Conservation (phyloP, 2,797 vertebrate genomes). For the Lithobates pipiens region DNA sequence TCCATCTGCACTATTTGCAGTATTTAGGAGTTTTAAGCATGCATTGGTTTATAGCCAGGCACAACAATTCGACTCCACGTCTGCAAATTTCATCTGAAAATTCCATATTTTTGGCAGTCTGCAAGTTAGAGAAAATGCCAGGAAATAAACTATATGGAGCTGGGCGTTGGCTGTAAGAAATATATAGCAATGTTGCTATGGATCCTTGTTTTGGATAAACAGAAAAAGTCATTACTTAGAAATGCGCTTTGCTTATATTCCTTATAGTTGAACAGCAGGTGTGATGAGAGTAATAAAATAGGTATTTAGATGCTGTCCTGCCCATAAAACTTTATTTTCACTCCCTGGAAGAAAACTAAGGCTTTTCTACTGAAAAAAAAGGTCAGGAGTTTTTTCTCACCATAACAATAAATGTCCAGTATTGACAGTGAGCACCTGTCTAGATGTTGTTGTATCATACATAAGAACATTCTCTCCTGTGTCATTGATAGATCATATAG, state of each 20-base stretch:
- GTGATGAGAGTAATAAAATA: conserved; percentile 1
- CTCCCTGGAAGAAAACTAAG: too few species aligned
- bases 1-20: too few species aligned
- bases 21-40: neutral
- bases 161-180: conserved; percentile 43
- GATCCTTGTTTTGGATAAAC: conserved; percentile 42
- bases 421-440: neutral
- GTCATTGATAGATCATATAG: neutral
- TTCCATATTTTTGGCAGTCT: conserved; percentile 49
- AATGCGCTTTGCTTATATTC: neutral
- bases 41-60: neutral
- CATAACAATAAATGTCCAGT: neutral
- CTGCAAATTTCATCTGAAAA: conserved; percentile 41
- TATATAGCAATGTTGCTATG: conserved; percentile 43
- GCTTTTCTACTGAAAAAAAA: neutral
- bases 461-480: neutral
- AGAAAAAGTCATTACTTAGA: conserved; percentile 32
- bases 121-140: conserved; percentile 23
- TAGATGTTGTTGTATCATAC: neutral
- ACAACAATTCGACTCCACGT: conserved; percentile 10
- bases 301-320: neutral
- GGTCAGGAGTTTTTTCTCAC: neutral
- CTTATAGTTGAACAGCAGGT: neutral
- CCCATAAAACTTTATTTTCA: neutral
- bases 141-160: conserved; percentile 46